Base-by-base conservation (phyloP, 2,113 vertebrate species). In the Campylomormyrus numenius region DNA sequence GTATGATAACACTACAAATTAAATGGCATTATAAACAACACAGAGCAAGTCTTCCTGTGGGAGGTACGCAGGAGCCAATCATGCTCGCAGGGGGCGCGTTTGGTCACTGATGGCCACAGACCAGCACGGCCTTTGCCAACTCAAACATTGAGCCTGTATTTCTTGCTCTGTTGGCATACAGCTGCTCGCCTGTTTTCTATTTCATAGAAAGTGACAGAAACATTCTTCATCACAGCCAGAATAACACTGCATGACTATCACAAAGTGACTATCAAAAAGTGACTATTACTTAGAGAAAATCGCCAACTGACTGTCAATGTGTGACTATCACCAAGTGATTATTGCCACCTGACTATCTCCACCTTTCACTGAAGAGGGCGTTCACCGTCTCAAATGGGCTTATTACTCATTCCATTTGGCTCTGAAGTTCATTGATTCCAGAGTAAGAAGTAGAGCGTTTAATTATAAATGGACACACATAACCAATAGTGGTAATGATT, bases 401-500 rank as follows among this genome's bases (percentile, higher is more conserved):
- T 87, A n/a, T 35, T 39, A 52, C 11, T 87, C 48, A 24, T 21
- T 53, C 50, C 49, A 50, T 86, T 86, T 86, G n/a, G 84, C 35
- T 53, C 49, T 35, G 35, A 52, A 52, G 50, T n/a, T 35, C 49
- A 87, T 87, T 3, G 27, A 87, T 87, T 87, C 50, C 27, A 39
- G 49, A 35, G 49, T 87, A 53, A 52, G 19, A 31, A 52, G 46
- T 53, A 52, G 48, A 31, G 50, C 15, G n/a, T 53, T 87, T 87
- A 87, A 87, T 87, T 87, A 35, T 53, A 39, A 87, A 53, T 87
- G 85, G 85, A 87, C 50, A 53, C 49, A 87, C 46, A 87, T 53
- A 15, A 87, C 27, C 85, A 49, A 49, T 86, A 86, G 39, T 42
- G 31, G 50, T 53, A 46, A 87, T 87, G 85, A 87, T 35, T 50